Evolutionary conservation across 1,140 invertebrate genomes (phyloP).

Genomic region (Micrasema longulum): DNA sequence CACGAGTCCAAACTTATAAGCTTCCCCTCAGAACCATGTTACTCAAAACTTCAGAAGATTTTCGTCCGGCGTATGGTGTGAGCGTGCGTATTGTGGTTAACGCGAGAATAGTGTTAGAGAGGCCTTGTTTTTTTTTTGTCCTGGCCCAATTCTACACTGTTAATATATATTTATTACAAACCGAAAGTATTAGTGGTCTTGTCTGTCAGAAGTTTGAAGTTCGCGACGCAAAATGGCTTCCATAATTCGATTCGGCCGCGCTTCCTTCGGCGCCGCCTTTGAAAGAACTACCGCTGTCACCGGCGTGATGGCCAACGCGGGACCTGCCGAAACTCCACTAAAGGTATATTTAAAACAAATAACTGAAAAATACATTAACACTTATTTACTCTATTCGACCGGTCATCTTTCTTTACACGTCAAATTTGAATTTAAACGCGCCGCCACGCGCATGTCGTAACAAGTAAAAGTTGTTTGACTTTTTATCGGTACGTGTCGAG

Average conservation of each 20-base stretch:
- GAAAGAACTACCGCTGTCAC: conserved; percentile 27
- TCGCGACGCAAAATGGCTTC: conserved; percentile 34
- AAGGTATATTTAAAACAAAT: conserved; percentile 37
- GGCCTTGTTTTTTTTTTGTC: conserved; percentile 11
- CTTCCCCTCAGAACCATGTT: no score
- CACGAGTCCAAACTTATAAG: no score
- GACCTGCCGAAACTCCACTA: conserved; percentile 8
- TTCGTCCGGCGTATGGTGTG: no score
- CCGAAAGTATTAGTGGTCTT: conserved; percentile 18
- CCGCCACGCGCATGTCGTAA: no score
- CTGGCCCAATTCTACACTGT: conserved; percentile 41
- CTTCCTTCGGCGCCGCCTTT: conserved; percentile 29
- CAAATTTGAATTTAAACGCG: no score
- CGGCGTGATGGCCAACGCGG: conserved; percentile 26
- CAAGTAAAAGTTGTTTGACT: no score
- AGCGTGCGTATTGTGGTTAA: no score
- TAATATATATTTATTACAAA: conserved; percentile 4
- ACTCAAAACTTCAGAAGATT: no score
- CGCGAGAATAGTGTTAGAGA: conserved; percentile 44
- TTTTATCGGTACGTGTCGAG: no score
- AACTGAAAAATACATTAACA: neutral
- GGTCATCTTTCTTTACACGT: no score
- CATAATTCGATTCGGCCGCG: conserved; percentile 35
- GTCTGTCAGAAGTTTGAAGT: neutral
- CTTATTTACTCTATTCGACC: no score